A percentile compares a stretch with the other conserved stretches of the same genome.
These are phyloP conservation scores for Chaenocephalus aceratus DNA, from an alignment of 2,113 vertebrate genomes.

Conservation along the genomic window DNA sequence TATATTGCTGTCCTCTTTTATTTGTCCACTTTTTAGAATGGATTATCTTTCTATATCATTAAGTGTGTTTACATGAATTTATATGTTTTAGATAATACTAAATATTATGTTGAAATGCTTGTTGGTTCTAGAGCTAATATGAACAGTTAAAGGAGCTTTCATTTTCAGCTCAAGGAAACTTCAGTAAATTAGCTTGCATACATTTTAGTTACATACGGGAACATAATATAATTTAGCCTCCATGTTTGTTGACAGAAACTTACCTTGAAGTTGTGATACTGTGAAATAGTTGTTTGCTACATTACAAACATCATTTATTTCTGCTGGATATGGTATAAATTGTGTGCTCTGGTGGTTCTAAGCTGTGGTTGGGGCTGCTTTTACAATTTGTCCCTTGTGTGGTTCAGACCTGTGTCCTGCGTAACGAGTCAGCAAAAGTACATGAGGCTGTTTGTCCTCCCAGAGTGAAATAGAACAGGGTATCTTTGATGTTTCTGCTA, in stretches of 20 bases:
- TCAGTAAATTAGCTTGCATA: background rate
- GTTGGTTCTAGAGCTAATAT: slow-evolving; percentile 9
- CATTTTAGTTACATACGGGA: background rate
- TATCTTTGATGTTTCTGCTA: no score
- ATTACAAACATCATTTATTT: background rate
- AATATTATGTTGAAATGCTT: slow-evolving; percentile 1
- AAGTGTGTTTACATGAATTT: slow-evolving; percentile 1
- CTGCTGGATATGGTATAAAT: background rate
- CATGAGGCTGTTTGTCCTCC: background rate
- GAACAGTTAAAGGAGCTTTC: background rate
- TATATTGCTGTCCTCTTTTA: background rate
- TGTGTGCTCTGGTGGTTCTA: slow-evolving; percentile 25
- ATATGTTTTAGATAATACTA: background rate
- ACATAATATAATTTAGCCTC: background rate
- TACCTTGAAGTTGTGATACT: slow-evolving; percentile 59
- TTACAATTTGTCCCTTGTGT: background rate
- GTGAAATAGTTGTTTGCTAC: slow-evolving; percentile 58
- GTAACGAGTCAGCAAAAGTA: background rate
- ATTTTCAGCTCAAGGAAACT: background rate
- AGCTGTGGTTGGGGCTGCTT: slow-evolving; percentile 9
- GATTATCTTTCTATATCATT: background rate
- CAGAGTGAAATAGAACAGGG: background rate
- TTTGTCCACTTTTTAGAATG: background rate
- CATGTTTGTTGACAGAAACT: slow-evolving; percentile 35
- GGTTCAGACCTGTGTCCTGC: slow-evolving; percentile 11